Base-by-base conservation (phyloP, 2,113 vertebrate genomes). In the Microcebus jonahi region DNA sequence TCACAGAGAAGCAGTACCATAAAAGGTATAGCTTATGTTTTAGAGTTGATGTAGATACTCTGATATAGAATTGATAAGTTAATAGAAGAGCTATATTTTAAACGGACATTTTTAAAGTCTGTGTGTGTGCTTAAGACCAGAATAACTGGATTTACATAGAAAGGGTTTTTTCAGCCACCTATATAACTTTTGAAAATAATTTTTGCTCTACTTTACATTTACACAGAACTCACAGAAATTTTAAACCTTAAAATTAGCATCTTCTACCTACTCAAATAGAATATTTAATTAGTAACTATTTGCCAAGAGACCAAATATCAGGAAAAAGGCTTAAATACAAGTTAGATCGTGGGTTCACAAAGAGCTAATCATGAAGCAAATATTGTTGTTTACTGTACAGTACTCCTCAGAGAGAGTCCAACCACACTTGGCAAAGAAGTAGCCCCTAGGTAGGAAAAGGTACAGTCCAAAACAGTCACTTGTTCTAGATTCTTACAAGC, bases 161-260 rank as follows among this genome's bases (percentile, higher is more conserved):
- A 94, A 92, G 17, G 10, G 80, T 70, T 96, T 94, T 36, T 89
- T 31, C 50, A 90, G 53, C 29, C 29, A 90, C 73, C 39, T 80
- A 68, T 31, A 18, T 57, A 92, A 59, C 31, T 93, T 36, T 82
- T 65, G 20, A 92, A 93, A 96, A 95, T 36, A 31, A 27, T 34
- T 11, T 61, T 55, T 96, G 55, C 57, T 88, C 63, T 85, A 93
- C 65, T 80, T 94, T 61, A 94, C 79, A 93, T 42, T 83, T 55
- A 93, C 34, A n/a, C 67, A 91, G 76, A 97, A 80, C 45, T 91
- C 53, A 71, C 65, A 79, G 92, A 97, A 71, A 67, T 67, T 71
- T 87, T 89, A 94, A 92, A 79, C 20, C 5, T 87, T 85, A 94
- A 90, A 79, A 17, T 21, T 88, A n/a, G 17, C 39, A 82, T 71